phyloP scores from a whole-genome alignment of 2,888 invertebrate species.

The Aricia artaxerxes region DNA sequence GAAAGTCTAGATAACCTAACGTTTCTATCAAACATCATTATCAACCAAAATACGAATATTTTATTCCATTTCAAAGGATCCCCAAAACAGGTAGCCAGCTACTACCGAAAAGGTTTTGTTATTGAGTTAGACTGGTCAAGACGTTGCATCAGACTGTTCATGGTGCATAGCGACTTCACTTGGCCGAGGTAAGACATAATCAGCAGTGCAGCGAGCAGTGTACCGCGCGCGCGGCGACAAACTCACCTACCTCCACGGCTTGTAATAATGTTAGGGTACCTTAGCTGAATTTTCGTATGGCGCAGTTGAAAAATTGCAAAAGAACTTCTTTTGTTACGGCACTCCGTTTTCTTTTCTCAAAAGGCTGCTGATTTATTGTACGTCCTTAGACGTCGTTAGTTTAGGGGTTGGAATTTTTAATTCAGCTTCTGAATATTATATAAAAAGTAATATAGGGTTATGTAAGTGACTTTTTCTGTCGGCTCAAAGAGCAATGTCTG shows the following conservation, averaged over 20 bases:
- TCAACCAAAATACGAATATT: neutral
- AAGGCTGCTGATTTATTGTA: conserved; percentile 45
- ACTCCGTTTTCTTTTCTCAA: conserved; percentile 43
- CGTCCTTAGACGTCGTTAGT: conserved; percentile 38
- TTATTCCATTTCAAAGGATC: conserved; percentile 45
- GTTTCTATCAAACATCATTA: too few relatives aligned
- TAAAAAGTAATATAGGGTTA: conserved; percentile 11
- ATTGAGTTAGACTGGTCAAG: conserved; percentile 73
- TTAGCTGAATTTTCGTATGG: conserved; percentile 59
- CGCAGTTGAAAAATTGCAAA: conserved; percentile 58
- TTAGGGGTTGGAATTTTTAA: conserved; percentile 34
- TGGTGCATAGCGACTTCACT: conserved; percentile 62
- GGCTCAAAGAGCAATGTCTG: neutral
- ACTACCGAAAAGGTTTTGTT: conserved; percentile 69
- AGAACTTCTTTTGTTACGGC: conserved; percentile 50
- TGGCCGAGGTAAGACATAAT: conserved; percentile 50
- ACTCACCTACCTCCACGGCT: conserved; percentile 49
- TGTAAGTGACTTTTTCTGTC: conserved; percentile 7
- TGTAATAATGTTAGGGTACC: conserved; percentile 60
- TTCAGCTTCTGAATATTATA: conserved; percentile 26
- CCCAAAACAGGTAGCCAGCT: conserved; percentile 62
- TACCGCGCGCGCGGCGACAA: conserved; percentile 55
- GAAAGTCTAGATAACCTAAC: too few relatives aligned
- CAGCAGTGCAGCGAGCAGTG: conserved; percentile 56
- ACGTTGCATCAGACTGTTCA: conserved; percentile 55